Conservation (phyloP, 2,797 vertebrate genomes). For the Taeniopygia guttata region DNA sequence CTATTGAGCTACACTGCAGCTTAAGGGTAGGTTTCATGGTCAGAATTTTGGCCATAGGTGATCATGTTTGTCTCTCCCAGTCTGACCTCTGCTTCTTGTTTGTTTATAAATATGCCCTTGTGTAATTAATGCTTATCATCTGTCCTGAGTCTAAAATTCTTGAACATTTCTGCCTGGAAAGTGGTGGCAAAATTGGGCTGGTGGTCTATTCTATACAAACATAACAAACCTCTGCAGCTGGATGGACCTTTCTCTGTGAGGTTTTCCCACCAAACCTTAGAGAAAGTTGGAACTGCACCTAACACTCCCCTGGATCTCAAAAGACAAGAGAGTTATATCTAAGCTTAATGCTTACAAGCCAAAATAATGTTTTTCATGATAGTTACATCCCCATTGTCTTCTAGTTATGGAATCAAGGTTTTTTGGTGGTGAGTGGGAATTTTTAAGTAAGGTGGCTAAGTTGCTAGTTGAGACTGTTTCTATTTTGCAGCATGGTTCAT, state of each 20-base stretch:
- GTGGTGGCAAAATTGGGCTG: background rate
- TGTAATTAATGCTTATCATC: background rate
- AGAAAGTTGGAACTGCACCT: background rate
- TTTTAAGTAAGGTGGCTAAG: background rate
- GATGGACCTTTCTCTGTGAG: background rate
- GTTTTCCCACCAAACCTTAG: background rate
- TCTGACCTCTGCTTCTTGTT: background rate
- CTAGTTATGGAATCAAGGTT: background rate
- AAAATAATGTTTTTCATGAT: background rate
- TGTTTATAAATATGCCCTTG: background rate
- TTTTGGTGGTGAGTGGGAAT: background rate
- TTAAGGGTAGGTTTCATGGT: background rate
- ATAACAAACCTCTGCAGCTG: background rate
- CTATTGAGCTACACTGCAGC: background rate
- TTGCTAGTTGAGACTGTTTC: background rate
- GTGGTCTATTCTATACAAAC: background rate
- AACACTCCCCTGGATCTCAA: background rate
- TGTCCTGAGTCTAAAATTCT: background rate
- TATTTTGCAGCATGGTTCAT: background rate
- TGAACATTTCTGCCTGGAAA: background rate
- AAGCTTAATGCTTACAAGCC: background rate
- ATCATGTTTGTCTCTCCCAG: background rate
- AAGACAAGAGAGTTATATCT: background rate
- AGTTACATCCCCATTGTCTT: background rate
- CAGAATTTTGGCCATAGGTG: background rate